A percentile compares a stretch with the other conserved stretches of the same genome.
Evolutionary conservation across 1,140 invertebrate genomes (phyloP).

Genomic region (Drosophila baimaii): DNA sequence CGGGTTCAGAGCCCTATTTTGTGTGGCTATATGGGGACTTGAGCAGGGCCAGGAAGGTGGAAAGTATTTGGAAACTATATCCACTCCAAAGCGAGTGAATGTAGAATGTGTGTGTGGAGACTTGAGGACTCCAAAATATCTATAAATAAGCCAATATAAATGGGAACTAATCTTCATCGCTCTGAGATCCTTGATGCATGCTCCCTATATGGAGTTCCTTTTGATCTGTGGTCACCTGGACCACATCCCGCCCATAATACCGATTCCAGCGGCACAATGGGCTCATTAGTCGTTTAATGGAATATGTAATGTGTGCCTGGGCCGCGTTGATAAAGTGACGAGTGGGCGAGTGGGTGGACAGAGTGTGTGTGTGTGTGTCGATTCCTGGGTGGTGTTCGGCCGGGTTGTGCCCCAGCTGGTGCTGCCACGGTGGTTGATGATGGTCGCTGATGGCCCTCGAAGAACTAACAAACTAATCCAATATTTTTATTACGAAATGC

Average conservation of each 20-base stretch:
- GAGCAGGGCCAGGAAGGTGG: too few relatives aligned
- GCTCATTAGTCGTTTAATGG: constrained; percentile 81
- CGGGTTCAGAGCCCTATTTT: background rate
- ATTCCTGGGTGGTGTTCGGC: constrained; percentile 8
- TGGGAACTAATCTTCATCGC: background rate
- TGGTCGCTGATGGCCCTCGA: constrained; percentile 14
- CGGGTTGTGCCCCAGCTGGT: constrained; percentile 1
- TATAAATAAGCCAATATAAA: too few relatives aligned
- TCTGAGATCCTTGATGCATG: too few relatives aligned
- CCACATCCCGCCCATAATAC: constrained; percentile 26
- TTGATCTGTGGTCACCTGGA: constrained; percentile 54
- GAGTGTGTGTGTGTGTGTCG: background rate
- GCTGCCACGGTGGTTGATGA: constrained; percentile 48
- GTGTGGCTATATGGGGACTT: background rate
- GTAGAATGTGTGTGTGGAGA: too few relatives aligned
- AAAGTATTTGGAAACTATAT: too few relatives aligned
- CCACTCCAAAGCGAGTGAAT: too few relatives aligned
- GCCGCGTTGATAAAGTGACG: constrained; percentile 70
- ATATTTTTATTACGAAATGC: constrained; percentile 83
- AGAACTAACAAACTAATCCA: constrained; percentile 82
- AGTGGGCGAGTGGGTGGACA: constrained; percentile 6
- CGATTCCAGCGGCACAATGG: constrained; percentile 55
- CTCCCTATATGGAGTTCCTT: background rate
- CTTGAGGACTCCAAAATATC: too few relatives aligned
- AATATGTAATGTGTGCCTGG: constrained; percentile 68